A percentile compares a stretch with the other conserved stretches of the same genome.
phyloP scores from a whole-genome alignment of 2,113 vertebrate species.

The Echinops telfairi region DNA sequence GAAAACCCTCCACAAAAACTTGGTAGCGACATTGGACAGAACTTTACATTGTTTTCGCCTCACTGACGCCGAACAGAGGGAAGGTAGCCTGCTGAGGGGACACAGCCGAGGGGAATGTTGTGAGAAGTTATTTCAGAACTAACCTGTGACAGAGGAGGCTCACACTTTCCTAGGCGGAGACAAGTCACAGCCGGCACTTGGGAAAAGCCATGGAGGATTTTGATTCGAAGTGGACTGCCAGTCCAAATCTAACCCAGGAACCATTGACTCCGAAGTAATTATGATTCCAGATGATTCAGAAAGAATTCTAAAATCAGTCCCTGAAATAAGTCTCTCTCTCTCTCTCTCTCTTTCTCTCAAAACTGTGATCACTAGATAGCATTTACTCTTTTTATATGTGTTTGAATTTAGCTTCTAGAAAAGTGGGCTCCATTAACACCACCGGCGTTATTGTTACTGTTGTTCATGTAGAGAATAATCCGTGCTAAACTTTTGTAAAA shows the following conservation, averaged over 20 bases:
- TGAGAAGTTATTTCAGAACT: conserved; percentile 72
- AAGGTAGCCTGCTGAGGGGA: conserved; percentile 37
- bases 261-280: conserved; percentile 65
- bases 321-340: conserved; percentile 1
- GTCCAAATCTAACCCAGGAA: conserved; percentile 56
- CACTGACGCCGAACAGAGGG: neutral
- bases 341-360: neutral
- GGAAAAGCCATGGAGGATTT: conserved; percentile 63
- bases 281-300: conserved; percentile 64
- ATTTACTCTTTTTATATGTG: conserved; percentile 40
- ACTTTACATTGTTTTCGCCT: conserved; percentile 22
- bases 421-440: conserved; percentile 24
- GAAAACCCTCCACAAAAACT: neutral
- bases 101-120: conserved; percentile 22
- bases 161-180: conserved; percentile 54
- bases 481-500: neutral
- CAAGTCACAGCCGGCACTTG: conserved; percentile 54
- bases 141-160: conserved; percentile 67
- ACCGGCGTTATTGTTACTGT: neutral
- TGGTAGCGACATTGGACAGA: neutral
- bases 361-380: neutral
- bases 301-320: conserved; percentile 65
- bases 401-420: conserved; percentile 52
- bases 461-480: conserved; percentile 43
- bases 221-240: conserved; percentile 60